phyloP scores from a whole-genome alignment of 2,113 vertebrate genomes.

The Xiphophorus hellerii region DNA sequence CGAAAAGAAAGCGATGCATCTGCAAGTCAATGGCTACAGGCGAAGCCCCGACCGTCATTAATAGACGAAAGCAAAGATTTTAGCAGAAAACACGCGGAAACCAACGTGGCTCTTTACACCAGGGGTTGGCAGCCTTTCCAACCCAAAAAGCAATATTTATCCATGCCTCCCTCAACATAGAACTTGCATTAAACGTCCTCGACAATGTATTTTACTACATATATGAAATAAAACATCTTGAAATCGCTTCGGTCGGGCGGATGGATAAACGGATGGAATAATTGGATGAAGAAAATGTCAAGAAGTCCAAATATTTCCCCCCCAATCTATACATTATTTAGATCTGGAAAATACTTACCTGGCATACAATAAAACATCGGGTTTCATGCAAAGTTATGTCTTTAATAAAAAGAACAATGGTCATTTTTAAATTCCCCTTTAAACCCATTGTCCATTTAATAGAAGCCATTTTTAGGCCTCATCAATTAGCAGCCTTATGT shows the following conservation, averaged over 20 bases:
- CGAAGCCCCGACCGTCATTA: neutral
- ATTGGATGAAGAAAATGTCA: neutral
- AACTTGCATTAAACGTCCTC: neutral
- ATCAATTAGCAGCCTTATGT: neutral
- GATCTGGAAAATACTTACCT: neutral
- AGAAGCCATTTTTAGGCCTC: neutral
- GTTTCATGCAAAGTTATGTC: neutral
- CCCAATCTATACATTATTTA: neutral
- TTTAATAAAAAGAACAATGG: neutral
- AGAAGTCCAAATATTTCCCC: neutral
- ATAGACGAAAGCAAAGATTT: neutral
- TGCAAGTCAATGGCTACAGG: slow-evolving; percentile 70
- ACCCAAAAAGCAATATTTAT: neutral
- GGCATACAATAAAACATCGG: neutral
- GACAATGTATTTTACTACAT: neutral
- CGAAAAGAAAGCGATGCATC: slow-evolving; percentile 60
- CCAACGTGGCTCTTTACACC: neutral
- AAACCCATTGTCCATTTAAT: neutral
- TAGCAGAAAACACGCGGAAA: neutral
- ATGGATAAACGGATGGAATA: neutral
- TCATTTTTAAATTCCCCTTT: neutral
- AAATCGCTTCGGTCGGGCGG: too few species aligned
- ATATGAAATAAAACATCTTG: neutral
- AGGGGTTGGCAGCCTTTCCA: neutral
- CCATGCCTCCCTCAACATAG: too few species aligned